phyloP scores from a whole-genome alignment of 1,140 invertebrate genomes.

The Pseudomyrmex cubaensis region DNA sequence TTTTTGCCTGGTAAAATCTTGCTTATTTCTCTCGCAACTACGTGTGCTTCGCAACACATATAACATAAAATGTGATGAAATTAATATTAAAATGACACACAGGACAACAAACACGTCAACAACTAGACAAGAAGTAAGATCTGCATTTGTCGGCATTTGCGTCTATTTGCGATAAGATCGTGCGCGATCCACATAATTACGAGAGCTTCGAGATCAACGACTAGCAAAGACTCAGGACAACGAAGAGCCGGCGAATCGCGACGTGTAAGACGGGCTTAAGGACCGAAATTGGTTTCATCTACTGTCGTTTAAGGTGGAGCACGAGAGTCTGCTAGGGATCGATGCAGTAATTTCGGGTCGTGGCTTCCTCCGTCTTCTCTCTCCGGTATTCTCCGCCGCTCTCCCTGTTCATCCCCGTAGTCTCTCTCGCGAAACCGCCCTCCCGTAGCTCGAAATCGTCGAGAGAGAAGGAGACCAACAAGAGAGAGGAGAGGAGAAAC shows the following conservation, averaged over 20 bases:
- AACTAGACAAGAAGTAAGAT: not conserved
- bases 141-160: not conserved
- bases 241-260: conserved; percentile 46
- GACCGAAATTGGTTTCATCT: conserved; percentile 66
- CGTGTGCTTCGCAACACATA: not conserved
- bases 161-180: not conserved
- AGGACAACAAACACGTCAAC: too few species aligned
- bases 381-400: not conserved
- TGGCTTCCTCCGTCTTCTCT: conserved; percentile 53
- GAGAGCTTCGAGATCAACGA: conserved; percentile 19
- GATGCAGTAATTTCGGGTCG: conserved; percentile 70
- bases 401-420: not conserved
- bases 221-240: conserved; percentile 12
- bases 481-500: conserved; percentile 38
- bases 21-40: not conserved
- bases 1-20: not conserved
- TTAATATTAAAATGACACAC: too few species aligned
- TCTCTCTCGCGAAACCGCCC: conserved; percentile 40
- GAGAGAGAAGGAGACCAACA: conserved; percentile 33
- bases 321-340: conserved; percentile 65
- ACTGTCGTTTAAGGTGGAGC: conserved; percentile 65
- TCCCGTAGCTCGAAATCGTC: conserved; percentile 42
- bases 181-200: conserved; percentile 22
- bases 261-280: conserved; percentile 61
- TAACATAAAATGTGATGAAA: not conserved